Evolutionary conservation across 2,797 vertebrate species (phyloP).

Genomic region (Apogon talboti): DNA sequence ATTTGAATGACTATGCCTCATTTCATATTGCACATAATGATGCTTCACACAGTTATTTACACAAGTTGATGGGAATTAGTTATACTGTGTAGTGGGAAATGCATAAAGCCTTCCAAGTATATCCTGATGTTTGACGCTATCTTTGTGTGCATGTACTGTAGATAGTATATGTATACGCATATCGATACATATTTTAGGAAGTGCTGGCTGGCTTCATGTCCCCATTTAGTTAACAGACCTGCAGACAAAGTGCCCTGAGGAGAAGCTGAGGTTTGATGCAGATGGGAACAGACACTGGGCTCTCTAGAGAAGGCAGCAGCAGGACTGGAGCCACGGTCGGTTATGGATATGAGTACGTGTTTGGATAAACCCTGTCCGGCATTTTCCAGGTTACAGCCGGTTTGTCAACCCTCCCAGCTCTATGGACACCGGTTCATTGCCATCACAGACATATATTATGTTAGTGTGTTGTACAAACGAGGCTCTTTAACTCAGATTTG

Average conservation of each 20-base stretch:
- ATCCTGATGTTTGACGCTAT: conserved; percentile 9
- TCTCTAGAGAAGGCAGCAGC: conserved; percentile 59
- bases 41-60: conserved; percentile 14
- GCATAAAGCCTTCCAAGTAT: conserved; percentile 19
- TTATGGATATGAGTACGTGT: conserved; percentile 61
- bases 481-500: conserved; percentile 4
- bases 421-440: conserved; percentile 8
- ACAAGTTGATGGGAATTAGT: conserved; percentile 6
- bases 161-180: neutral
- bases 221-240: conserved; percentile 38
- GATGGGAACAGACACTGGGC: conserved; percentile 73
- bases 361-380: conserved; percentile 61
- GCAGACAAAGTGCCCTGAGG: conserved; percentile 33
- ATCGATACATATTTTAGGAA: conserved; percentile 17
- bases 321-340: conserved; percentile 53
- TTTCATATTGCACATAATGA: conserved; percentile 31
- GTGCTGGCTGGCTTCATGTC: conserved; percentile 24
- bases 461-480: conserved; percentile 1
- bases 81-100: conserved; percentile 2
- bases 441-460: conserved; percentile 13
- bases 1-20: conserved; percentile 16
- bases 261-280: conserved; percentile 59
- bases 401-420: conserved; percentile 26
- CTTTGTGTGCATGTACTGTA: neutral
- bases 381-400: conserved; percentile 46